Percentiles rank a stretch among this genome's conserved stretches.
phyloP scores from a whole-genome alignment of 2,113 vertebrate genomes.

The Odocoileus virginianus region DNA sequence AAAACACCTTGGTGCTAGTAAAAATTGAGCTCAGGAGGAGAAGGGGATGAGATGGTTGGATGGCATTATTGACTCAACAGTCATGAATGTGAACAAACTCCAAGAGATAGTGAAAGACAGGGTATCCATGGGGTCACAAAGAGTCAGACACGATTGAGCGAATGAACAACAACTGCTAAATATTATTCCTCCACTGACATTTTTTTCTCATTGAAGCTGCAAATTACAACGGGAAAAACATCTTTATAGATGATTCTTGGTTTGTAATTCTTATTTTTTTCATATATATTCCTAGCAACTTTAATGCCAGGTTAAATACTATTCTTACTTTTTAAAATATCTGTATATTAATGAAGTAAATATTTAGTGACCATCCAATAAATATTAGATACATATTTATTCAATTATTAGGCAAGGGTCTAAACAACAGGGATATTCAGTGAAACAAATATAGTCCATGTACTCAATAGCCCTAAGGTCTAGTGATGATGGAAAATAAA shows the following conservation, averaged over 20 bases:
- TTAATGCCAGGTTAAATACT: background rate
- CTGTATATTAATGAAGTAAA: background rate
- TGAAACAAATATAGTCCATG: background rate
- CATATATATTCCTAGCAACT: background rate
- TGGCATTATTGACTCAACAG: background rate
- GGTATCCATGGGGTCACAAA: background rate
- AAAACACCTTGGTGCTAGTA: background rate
- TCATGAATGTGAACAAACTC: background rate
- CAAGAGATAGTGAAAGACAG: background rate
- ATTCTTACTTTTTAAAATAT: background rate
- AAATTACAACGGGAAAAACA: background rate
- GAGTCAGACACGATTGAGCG: background rate
- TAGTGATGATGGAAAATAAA: background rate
- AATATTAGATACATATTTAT: background rate
- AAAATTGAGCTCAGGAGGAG: background rate
- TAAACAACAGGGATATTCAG: background rate
- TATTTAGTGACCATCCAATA: background rate
- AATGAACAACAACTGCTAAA: background rate
- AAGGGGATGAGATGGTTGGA: background rate
- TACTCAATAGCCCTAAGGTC: background rate
- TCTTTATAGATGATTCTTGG: background rate
- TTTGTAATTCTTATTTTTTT: background rate
- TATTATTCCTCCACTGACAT: background rate
- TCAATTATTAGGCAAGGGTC: background rate
- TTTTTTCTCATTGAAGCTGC: background rate